A percentile compares a stretch with the other conserved stretches of the same genome.
Conservation (phyloP, 1,140 invertebrate genomes). For the Fopius arisanus region DNA sequence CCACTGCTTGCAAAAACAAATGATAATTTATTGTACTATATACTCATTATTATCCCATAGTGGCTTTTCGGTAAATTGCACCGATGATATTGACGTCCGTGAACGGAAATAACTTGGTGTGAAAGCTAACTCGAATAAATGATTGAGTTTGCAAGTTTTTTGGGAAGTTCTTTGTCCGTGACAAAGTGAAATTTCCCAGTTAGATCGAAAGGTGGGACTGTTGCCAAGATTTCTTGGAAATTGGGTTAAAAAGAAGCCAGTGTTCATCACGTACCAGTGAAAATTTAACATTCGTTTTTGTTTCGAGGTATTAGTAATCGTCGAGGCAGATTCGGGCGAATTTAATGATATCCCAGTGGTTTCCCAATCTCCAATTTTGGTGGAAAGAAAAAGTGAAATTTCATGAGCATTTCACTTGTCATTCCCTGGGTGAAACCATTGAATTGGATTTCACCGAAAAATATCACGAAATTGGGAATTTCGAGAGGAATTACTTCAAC, state of each 20-base stretch:
- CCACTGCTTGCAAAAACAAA: not conserved
- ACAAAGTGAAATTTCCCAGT: not conserved
- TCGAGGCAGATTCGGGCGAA: not conserved
- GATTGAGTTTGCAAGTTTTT: not conserved
- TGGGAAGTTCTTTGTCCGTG: not conserved
- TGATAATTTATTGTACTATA: not conserved
- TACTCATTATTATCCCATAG: not conserved
- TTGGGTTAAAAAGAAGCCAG: not conserved
- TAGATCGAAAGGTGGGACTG: not conserved
- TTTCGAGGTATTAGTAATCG: not conserved
- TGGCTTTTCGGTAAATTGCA: not conserved
- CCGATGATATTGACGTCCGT: not conserved
- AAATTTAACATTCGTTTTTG: not conserved
- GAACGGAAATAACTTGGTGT: not conserved
- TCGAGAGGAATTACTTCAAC: no score
- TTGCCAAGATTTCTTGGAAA: constrained; percentile 7
- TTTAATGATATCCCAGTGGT: no score
- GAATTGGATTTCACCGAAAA: no score
- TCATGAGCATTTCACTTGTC: no score
- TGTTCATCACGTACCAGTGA: not conserved
- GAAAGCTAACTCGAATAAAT: not conserved
- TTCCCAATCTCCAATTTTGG: no score
- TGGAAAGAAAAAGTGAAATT: no score
- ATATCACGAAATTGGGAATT: no score
- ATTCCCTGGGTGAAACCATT: no score